Evolutionary conservation across 1,140 invertebrate genomes (phyloP).

Genomic region (Micrasema longulum): DNA sequence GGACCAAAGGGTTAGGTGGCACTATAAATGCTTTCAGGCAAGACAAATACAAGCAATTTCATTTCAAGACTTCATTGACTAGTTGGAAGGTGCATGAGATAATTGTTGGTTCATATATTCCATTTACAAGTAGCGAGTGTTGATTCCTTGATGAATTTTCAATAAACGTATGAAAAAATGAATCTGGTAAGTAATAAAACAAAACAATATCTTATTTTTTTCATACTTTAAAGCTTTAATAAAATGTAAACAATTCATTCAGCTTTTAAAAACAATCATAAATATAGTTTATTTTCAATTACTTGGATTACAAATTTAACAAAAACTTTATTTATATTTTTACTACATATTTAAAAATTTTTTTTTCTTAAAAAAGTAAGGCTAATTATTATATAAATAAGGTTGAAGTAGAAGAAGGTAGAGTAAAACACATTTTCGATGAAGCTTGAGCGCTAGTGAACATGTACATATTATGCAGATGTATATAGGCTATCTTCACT

Average conservation of each 20-base stretch:
- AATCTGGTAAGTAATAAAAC: background rate
- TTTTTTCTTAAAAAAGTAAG: background rate
- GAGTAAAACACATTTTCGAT: too few species aligned
- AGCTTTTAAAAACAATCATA: background rate
- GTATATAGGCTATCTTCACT: too few species aligned
- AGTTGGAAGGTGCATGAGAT: conserved; percentile 41
- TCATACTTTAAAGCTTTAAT: background rate
- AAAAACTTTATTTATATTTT: background rate
- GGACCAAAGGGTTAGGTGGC: conserved; percentile 51
- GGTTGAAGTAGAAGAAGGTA: too few species aligned
- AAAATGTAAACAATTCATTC: background rate
- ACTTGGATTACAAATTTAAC: background rate
- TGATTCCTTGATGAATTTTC: background rate
- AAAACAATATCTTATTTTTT: background rate
- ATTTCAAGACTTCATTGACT: conserved; percentile 52
- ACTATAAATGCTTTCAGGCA: conserved; percentile 54
- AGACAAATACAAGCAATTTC: conserved; percentile 46
- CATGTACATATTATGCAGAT: too few species aligned
- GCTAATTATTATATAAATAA: too few species aligned
- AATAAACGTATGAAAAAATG: background rate
- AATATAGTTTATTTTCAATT: background rate
- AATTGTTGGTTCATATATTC: background rate
- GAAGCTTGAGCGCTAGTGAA: too few species aligned
- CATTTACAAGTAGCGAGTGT: background rate
- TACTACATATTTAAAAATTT: background rate